Percentiles rank a stretch among this genome's conserved stretches.
These are phyloP conservation scores for Popillia japonica DNA, from an alignment of 1,140 invertebrate species.

Conservation along the genomic window DNA sequence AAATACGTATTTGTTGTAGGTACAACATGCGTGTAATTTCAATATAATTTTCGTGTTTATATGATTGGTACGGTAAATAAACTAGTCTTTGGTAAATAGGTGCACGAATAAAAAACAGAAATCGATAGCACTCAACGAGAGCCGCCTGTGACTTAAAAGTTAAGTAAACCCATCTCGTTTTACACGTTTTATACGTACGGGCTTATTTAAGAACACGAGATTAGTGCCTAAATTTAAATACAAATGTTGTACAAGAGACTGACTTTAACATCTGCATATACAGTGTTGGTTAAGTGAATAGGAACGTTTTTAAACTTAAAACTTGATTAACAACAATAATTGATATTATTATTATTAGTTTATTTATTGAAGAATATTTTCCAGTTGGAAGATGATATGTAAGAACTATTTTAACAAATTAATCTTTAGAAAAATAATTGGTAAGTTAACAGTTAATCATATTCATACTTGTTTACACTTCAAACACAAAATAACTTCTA, in stretches of 20 bases:
- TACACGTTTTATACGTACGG: constrained; percentile 4
- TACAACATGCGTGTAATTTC: background rate
- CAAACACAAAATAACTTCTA: too few relatives aligned
- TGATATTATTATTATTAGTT: too few relatives aligned
- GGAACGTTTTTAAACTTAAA: too few relatives aligned
- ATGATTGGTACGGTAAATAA: background rate
- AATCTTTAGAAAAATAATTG: too few relatives aligned
- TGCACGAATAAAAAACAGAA: background rate
- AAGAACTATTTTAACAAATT: too few relatives aligned
- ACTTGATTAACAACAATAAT: too few relatives aligned
- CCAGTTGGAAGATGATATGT: too few relatives aligned
- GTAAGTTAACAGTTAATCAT: too few relatives aligned
- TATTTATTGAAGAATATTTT: too few relatives aligned
- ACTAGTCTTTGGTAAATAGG: background rate
- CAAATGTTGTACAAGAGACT: constrained; percentile 10
- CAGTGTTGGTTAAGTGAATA: background rate
- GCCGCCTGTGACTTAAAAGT: background rate
- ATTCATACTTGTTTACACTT: too few relatives aligned
- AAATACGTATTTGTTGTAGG: constrained; percentile 19
- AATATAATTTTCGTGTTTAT: constrained; percentile 5
- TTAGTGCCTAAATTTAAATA: constrained; percentile 34
- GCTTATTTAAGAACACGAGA: constrained; percentile 20
- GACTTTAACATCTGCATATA: constrained; percentile 21
- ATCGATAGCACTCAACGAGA: constrained; percentile 1
- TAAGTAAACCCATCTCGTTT: constrained; percentile 9